Base-by-base conservation (phyloP, 2,888 invertebrate species). In the Minunthozetes semirufus region DNA sequence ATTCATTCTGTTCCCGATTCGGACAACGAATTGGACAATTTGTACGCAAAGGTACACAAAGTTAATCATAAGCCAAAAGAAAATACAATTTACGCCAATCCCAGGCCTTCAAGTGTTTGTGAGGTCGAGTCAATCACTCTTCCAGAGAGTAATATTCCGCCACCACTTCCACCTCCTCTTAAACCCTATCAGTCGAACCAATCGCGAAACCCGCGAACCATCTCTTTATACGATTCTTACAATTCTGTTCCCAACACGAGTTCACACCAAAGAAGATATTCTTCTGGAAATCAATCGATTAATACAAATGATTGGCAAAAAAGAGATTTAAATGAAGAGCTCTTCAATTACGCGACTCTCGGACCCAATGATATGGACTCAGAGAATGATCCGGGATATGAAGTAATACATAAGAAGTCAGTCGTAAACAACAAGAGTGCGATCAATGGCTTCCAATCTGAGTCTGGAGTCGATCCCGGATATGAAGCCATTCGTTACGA, bases 151-250 rank as follows among this genome's bases (percentile, higher is more conserved):
- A 42, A 50, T 25, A 75, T 66, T 48, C 76, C 74, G 13, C 77
- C 76, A 42, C 77, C 76, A 38, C 27, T 72, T 13, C 77, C 76
- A 25, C 77, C 75, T 56, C 70, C 72, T 42, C 56, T 76, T 22
- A 56, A 59, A 19, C 25, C 38, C 5, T 46, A 56, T 22, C 73
- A 73, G 4, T 19, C 63, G 38, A 76, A 27, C 27, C 59, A 68
- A 25, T 33, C 70, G 22, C 56, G 33, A 50, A 46, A 9, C 6
- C 3, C 70, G 17, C 61, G 61, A 29, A 76, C 76, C 8, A 72
- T 76, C 3, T 74, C 72, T 38, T 56, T 76, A 15, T 53, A 61
- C 8, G 59, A 74, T n/a, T 53, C 73, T 6, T 73, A 71, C 17
- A 48, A 25, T 42, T 68, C 48, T 48, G 56, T n/a, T 66, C 19